phyloP scores from a whole-genome alignment of 2,797 vertebrate genomes.

The Catostomus latipinnis region DNA sequence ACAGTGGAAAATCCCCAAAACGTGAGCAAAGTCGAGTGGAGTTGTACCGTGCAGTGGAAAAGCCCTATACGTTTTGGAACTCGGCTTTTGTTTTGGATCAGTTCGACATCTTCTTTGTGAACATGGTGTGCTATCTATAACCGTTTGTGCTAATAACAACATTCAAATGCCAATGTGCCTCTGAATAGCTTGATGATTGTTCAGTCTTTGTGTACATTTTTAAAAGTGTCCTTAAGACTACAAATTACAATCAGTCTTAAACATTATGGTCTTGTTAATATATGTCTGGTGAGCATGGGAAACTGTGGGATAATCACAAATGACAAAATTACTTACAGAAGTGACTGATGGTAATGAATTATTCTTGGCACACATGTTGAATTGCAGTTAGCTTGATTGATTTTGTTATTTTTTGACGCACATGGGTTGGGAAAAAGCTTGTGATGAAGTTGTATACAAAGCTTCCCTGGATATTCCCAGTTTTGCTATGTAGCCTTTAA shows the following conservation, averaged over 20 bases:
- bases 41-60: too few species aligned
- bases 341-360: slow-evolving; percentile 19
- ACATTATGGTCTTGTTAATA: neutral
- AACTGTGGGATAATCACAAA: slow-evolving; percentile 26
- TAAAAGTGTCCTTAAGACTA: neutral
- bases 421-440: neutral
- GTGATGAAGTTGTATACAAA: neutral
- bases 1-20: too few species aligned
- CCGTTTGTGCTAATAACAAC: slow-evolving; percentile 25
- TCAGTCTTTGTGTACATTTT: slow-evolving; percentile 3
- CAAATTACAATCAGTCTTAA: slow-evolving; percentile 36
- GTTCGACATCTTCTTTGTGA: slow-evolving; percentile 1
- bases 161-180: neutral
- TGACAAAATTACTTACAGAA: neutral
- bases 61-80: too few species aligned
- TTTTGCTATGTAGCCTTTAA: too few species aligned
- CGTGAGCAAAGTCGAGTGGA: too few species aligned
- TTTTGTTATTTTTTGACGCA: neutral
- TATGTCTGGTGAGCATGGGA: neutral
- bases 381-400: slow-evolving; percentile 18
- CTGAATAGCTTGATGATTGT: slow-evolving; percentile 17
- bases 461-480: too few species aligned
- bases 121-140: slow-evolving; percentile 15
- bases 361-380: slow-evolving; percentile 16
- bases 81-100: slow-evolving; percentile 33